These are phyloP conservation scores for Portunus trituberculatus DNA, from an alignment of 1,140 invertebrate genomes.

Conservation along the genomic window DNA sequence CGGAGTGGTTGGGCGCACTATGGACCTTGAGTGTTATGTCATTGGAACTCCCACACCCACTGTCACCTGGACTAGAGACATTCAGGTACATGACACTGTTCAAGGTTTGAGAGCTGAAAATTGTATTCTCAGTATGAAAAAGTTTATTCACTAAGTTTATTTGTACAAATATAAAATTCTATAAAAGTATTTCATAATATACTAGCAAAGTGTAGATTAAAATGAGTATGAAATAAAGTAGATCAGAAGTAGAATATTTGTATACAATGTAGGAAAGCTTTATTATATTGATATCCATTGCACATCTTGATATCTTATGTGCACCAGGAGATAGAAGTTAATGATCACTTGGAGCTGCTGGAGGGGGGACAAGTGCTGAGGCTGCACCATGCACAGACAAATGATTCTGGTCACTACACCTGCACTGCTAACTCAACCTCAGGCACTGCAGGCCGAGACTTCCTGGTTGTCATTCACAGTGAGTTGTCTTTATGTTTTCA, in stretches of 20 bases:
- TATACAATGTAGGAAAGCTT: no score
- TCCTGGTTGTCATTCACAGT: slow-evolving; percentile 66
- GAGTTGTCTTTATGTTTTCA: not conserved
- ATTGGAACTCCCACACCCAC: slow-evolving; percentile 80
- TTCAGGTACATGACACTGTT: not conserved
- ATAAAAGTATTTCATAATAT: no score
- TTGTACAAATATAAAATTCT: no score
- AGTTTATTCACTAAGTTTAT: no score
- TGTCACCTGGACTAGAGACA: slow-evolving; percentile 78
- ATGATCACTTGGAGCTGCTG: not conserved
- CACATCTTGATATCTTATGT: not conserved
- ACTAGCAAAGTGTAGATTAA: no score
- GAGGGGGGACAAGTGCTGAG: slow-evolving; percentile 63
- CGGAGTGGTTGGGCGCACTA: slow-evolving; percentile 79
- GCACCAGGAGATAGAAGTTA: not conserved
- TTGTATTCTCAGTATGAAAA: no score
- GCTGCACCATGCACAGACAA: slow-evolving; percentile 28
- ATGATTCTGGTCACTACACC: slow-evolving; percentile 67
- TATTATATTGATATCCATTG: no score
- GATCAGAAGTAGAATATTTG: no score
- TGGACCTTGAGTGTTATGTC: slow-evolving; percentile 80
- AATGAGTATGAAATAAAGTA: no score
- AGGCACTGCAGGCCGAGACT: slow-evolving; percentile 51
- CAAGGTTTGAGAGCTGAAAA: no score
- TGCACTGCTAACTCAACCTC: slow-evolving; percentile 64